Evolutionary conservation across 2,113 vertebrate species (phyloP).

Genomic region (Anseranas semipalmata): DNA sequence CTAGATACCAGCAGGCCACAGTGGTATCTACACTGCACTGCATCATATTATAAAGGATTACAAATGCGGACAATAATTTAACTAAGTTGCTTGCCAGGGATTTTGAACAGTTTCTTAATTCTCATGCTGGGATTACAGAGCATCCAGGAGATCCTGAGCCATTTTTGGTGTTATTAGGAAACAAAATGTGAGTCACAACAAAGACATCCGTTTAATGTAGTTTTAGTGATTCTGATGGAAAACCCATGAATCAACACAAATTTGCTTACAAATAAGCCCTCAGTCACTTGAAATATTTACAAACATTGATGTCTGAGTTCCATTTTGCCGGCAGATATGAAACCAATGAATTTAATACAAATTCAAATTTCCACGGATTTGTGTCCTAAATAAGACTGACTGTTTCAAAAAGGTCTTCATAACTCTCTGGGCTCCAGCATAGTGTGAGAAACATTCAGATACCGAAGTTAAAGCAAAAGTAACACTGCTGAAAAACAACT

Average conservation of each 20-base stretch:
- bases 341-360: neutral
- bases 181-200: neutral
- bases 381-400: neutral
- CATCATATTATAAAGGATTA: neutral
- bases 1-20: neutral
- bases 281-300: neutral
- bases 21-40: neutral
- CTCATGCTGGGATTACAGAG: neutral
- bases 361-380: neutral
- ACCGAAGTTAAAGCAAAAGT: neutral
- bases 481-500: neutral
- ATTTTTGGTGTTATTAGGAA: neutral
- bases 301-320: rapidly evolving
- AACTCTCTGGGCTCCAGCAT: neutral
- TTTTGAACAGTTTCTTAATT: neutral
- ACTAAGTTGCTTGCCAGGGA: neutral
- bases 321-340: neutral
- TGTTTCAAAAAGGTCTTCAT: neutral
- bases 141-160: neutral
- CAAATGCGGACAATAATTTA: neutral
- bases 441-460: neutral
- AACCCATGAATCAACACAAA: neutral
- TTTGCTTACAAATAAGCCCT: neutral
- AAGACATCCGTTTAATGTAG: neutral
- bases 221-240: neutral